Base-by-base conservation (phyloP, 2,888 invertebrate species). In the Barypeithes pellucidus region DNA sequence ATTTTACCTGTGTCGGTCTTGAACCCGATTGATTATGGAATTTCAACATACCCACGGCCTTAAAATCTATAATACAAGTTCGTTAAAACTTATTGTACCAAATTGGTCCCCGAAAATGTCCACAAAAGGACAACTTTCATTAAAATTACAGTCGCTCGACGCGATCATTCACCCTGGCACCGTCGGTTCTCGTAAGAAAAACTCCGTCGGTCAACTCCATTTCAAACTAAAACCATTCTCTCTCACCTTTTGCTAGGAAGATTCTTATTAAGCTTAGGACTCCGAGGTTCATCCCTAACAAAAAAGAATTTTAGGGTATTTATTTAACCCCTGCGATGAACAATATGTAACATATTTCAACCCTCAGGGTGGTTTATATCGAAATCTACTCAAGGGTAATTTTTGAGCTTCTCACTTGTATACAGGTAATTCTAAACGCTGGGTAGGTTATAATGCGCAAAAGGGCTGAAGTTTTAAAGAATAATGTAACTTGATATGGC, bases 41-140 rank as follows among this genome's bases (percentile, higher is more conserved):
- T 54, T 63, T 22, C 52, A 62, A 62, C 54, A 54, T 22, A 61
- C 29, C 54, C 69, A 18, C 39, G 39, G 12, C 39, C 39, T 39
- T 1, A 39, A 4, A 39, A 50, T 29, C n/a, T 57, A 20, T 29
- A 67, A 79, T 78, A 81, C 82, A 81, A 82, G 84, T 86, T 86
- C 85, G 85, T 86, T 86, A 85, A 79, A 82, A 76, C 75, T 66
- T 78, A 85, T 86, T 86, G 85, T 86, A 83, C 83, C 79, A 80
- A 79, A 80, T 80, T 81, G 83, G 82, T 5, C 82, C 83, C 84
- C 83, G 80, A 83, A 85, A 83, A 82, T 80, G 80, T 83, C 83
- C 82, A 82, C 84, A 84, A 83, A 84, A 83, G 84, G 84, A 83
- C 84, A 84, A 84, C 82, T 84, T 83, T 83, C 82, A 83, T 83